A percentile compares a stretch with the other conserved stretches of the same genome.
phyloP scores from a whole-genome alignment of 2,888 invertebrate species.

The Furcula furcula region DNA sequence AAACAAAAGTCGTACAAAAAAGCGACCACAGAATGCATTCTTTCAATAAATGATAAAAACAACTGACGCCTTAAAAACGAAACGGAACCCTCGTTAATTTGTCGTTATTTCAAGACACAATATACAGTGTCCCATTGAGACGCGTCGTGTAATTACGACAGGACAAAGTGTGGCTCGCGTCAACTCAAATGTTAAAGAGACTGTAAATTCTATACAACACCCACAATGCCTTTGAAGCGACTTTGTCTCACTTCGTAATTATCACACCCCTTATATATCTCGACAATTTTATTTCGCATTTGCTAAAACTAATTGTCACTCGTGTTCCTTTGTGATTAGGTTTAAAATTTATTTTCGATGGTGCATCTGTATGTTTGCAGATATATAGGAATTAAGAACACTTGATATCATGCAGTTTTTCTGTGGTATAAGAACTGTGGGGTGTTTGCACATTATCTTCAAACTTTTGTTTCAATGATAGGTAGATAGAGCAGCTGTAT shows the following conservation, averaged over 20 bases:
- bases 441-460: too few relatives aligned
- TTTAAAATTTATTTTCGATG: slow-evolving; percentile 4
- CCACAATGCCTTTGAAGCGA: slow-evolving; percentile 74
- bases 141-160: slow-evolving; percentile 64
- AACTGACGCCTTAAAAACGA: slow-evolving; percentile 23
- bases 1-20: too few relatives aligned
- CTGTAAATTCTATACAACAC: slow-evolving; percentile 68
- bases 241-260: slow-evolving; percentile 78
- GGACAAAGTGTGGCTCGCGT: slow-evolving; percentile 67
- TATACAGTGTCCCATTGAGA: slow-evolving; percentile 58
- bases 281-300: slow-evolving; percentile 34
- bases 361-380: slow-evolving; percentile 2
- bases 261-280: slow-evolving; percentile 73
- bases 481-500: too few relatives aligned
- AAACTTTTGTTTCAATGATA: too few relatives aligned
- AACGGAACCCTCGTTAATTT: slow-evolving; percentile 43
- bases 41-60: slow-evolving; percentile 10
- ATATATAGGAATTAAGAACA: slow-evolving; percentile 43
- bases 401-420: slow-evolving; percentile 33
- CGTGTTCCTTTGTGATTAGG: slow-evolving; percentile 21
- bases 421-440: slow-evolving; percentile 1
- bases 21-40: too few relatives aligned
- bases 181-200: slow-evolving; percentile 72
- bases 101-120: slow-evolving; percentile 57
- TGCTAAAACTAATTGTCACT: slow-evolving; percentile 6